These are phyloP conservation scores for Drosophila ogumai DNA, from an alignment of 1,140 invertebrate genomes.

Conservation along the genomic window DNA sequence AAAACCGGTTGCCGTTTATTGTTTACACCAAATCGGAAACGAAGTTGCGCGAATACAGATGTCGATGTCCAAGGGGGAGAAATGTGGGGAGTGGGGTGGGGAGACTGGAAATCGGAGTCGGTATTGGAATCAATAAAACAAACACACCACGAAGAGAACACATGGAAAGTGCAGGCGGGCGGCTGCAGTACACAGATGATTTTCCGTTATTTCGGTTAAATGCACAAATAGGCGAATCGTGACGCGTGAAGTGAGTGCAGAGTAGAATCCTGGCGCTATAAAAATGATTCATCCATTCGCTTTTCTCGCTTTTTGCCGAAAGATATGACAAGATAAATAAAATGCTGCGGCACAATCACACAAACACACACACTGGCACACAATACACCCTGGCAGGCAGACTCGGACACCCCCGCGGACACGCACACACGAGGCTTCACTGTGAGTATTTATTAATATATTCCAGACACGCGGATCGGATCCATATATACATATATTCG, in stretches of 20 bases:
- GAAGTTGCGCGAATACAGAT: constrained; percentile 29
- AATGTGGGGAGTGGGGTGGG: background rate
- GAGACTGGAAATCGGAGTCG: constrained; percentile 3
- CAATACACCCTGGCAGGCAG: constrained; percentile 20
- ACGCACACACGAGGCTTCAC: constrained; percentile 35
- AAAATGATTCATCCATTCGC: constrained; percentile 57
- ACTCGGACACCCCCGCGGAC: constrained; percentile 16
- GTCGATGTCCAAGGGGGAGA: constrained; percentile 10
- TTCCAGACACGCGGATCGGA: constrained; percentile 72
- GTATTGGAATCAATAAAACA: constrained; percentile 76
- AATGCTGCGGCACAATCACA: constrained; percentile 27
- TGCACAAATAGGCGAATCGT: constrained; percentile 70
- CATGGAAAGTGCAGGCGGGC: constrained; percentile 43
- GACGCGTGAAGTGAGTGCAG: constrained; percentile 38
- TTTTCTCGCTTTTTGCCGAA: constrained; percentile 47
- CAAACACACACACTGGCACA: constrained; percentile 5
- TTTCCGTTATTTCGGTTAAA: constrained; percentile 52
- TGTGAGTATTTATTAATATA: constrained; percentile 66
- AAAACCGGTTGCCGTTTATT: constrained; percentile 74
- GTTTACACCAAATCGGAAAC: constrained; percentile 62
- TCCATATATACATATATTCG: constrained; percentile 42
- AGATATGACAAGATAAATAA: constrained; percentile 57
- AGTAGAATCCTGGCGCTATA: constrained; percentile 22
- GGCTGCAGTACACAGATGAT: constrained; percentile 39
- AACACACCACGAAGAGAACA: constrained; percentile 63